Base-by-base conservation (phyloP, 2,113 vertebrate species). In the Calyptomena viridis region DNA sequence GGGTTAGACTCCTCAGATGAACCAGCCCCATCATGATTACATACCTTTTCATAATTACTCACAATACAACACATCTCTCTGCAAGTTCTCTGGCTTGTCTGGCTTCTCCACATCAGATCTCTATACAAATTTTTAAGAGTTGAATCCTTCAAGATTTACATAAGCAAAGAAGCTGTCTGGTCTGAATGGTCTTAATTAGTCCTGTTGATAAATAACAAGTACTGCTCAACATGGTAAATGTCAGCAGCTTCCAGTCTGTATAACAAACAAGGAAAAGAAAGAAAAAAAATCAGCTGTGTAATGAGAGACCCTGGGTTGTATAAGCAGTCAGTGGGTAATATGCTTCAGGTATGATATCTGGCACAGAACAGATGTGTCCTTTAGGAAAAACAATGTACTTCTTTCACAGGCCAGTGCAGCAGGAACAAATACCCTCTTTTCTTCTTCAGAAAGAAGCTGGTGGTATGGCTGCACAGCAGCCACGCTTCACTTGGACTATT, bases 391-490 rank as follows among this genome's bases (percentile, higher is more conserved):
- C 8, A 52, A 4, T 14, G 8, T 13, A 35, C 58, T 93, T 77
- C 22, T 80, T 58, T 69, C 4, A 1, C 4, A 17, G 14, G 5
- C 20, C 24, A 62, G 39, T 19, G 5, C 11, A 1, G 1, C 8
- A 11, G 27, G 39, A 72, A 12, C 4, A 52, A 86, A 23, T 21
- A 33, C 6, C 6, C 9, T 49, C 30, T 59, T 55, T 59, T 11
- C 21, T 69, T 20, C 42, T 42, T 9, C 0, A 49, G 12, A 24
- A 87, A 60, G 30, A 56, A 78, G 33, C 17, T 63, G 14, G 27
- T 3, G 1, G 37, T 28, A n/a, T 1, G 1, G 25, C 19, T n/a
- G 24, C n/a, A 30, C 8, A 14, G 8, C 27, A 64, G 5, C 9
- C 13, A 8, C 2, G 3, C 19, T 74, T 53, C 53, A 23, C 20